These are phyloP conservation scores for Serranus cabrilla DNA, from an alignment of 2,797 vertebrate species.

Conservation along the genomic window DNA sequence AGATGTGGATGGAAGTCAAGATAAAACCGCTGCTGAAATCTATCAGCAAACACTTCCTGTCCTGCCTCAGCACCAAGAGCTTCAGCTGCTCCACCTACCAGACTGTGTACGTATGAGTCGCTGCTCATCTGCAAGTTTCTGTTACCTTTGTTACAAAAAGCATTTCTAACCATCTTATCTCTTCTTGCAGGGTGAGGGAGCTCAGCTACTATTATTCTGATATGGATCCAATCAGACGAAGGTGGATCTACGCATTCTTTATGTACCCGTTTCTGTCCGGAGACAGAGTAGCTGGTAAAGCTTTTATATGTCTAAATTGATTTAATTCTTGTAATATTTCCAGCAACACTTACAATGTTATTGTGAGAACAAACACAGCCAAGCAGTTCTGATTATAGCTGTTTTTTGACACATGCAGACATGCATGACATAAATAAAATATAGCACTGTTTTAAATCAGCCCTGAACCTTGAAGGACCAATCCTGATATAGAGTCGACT, in stretches of 20 bases:
- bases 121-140: not conserved
- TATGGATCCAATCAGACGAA: constrained; percentile 76
- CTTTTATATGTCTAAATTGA: not conserved
- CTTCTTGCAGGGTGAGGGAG: constrained; percentile 77
- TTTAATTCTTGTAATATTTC: not conserved
- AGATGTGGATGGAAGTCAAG: constrained; percentile 83
- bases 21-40: constrained; percentile 82
- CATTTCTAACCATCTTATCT: constrained; percentile 8
- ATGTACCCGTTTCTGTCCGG: constrained; percentile 87
- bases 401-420: too few relatives aligned
- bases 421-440: too few relatives aligned
- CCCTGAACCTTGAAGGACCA: too few relatives aligned
- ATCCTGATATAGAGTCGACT: too few relatives aligned
- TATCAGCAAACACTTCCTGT: constrained; percentile 79
- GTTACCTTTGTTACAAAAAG: not conserved
- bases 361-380: not conserved
- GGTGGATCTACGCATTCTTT: constrained; percentile 87
- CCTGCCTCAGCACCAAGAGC: constrained; percentile 84
- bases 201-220: constrained; percentile 81
- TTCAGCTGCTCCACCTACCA: constrained; percentile 87
- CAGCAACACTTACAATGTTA: not conserved
- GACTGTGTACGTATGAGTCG: constrained; percentile 73
- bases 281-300: constrained; percentile 74
- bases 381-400: too few relatives aligned
- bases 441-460: too few relatives aligned